A percentile compares a stretch with the other conserved stretches of the same genome.
These are phyloP conservation scores for Garrulus glandarius DNA, from an alignment of 2,797 vertebrate species.

Conservation along the genomic window DNA sequence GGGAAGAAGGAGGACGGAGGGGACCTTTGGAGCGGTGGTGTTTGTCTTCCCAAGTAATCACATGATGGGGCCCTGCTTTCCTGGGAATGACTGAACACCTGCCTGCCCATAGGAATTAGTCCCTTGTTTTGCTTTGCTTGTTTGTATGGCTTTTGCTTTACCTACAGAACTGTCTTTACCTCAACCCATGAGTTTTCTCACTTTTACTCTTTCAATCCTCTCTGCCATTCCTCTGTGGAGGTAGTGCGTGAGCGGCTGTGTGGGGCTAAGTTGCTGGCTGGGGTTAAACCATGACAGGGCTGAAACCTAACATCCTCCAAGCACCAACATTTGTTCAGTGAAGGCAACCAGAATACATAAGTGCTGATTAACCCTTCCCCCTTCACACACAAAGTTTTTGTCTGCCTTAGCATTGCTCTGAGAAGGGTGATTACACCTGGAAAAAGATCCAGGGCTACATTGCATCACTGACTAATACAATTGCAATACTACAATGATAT, in stretches of 20 bases:
- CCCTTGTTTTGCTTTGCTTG: not conserved
- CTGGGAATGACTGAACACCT: not conserved
- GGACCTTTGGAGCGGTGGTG: not conserved
- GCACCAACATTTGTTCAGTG: not conserved
- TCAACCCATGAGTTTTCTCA: not conserved
- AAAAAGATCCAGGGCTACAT: not conserved
- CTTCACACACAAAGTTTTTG: not conserved
- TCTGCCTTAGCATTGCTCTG: not conserved
- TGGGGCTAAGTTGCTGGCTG: not conserved
- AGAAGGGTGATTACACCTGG: not conserved
- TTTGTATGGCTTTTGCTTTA: not conserved
- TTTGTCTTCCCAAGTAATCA: not conserved
- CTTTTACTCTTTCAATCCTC: not conserved
- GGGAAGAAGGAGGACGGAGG: not conserved
- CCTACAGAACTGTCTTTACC: not conserved
- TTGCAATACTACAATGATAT: not conserved
- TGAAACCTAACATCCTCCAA: not conserved
- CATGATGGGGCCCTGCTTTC: not conserved
- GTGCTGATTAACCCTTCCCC: not conserved
- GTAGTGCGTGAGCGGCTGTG: fast-evolving
- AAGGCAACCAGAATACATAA: not conserved
- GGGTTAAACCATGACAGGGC: not conserved
- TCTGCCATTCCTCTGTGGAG: not conserved
- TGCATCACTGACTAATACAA: not conserved
- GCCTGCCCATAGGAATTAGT: not conserved